Evolutionary conservation across 2,113 vertebrate species (phyloP).

Genomic region (Halichoerus grypus): DNA sequence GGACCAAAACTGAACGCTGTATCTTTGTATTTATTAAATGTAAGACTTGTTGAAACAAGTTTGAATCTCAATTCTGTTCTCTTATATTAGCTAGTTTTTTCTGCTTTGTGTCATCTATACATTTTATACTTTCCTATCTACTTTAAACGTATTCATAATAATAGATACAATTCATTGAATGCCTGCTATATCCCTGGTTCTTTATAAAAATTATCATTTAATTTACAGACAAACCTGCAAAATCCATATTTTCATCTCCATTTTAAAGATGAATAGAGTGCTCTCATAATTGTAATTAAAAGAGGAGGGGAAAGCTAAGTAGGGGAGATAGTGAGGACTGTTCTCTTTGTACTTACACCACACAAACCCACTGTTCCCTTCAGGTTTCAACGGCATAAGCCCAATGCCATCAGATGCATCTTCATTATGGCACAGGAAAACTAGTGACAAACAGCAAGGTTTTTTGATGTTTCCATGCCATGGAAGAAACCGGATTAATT

Average conservation of each 20-base stretch:
- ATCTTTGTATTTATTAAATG: not conserved
- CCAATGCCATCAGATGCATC: not conserved
- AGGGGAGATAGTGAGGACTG: not conserved
- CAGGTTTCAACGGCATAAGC: not conserved
- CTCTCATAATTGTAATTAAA: not conserved
- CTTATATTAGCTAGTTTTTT: not conserved
- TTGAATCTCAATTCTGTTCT: not conserved
- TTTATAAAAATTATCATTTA: not conserved
- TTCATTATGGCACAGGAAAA: not conserved
- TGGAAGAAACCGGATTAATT: not conserved
- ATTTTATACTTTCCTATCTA: not conserved
- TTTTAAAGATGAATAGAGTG: not conserved
- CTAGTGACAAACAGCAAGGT: not conserved
- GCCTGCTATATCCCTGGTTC: not conserved
- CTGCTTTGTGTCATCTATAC: not conserved
- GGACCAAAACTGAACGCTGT: not conserved
- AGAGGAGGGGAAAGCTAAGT: not conserved
- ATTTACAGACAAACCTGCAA: not conserved
- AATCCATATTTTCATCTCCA: not conserved
- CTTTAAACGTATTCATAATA: not conserved
- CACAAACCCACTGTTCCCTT: not conserved
- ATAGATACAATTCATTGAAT: not conserved
- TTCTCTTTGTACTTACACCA: not conserved
- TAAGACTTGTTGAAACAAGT: not conserved
- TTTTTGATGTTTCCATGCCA: not conserved